Percentiles rank a stretch among this genome's conserved stretches.
These are phyloP conservation scores for Aplysina aerophoba DNA, from an alignment of 37 sponge, comb jelly and placozoan genomes.

Conservation along the genomic window DNA sequence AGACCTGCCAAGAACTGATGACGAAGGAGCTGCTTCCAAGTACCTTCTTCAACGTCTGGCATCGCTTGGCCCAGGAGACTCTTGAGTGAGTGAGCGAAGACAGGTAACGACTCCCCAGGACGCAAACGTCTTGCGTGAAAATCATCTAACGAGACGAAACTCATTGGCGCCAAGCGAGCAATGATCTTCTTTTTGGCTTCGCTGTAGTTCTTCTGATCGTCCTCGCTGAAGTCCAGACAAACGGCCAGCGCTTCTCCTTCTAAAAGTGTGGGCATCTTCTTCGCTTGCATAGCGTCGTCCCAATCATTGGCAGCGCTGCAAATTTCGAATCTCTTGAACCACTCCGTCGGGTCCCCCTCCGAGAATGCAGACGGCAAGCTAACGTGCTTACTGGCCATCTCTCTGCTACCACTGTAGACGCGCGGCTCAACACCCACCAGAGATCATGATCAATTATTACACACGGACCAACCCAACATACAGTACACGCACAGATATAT, in stretches of 20 bases:
- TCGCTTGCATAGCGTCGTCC: constrained; percentile 13
- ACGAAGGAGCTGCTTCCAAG: too few relatives aligned
- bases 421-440: too few relatives aligned
- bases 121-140: constrained; percentile 47
- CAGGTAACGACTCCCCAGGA: constrained; percentile 37
- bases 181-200: constrained; percentile 8
- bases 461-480: too few relatives aligned
- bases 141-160: constrained; percentile 33
- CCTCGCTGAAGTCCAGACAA: background rate
- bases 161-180: background rate
- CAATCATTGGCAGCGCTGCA: constrained; percentile 9
- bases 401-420: constrained; percentile 1
- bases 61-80: too few relatives aligned
- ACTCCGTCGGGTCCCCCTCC: constrained; percentile 11
- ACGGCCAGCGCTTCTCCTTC: constrained; percentile 19
- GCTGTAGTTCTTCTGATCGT: background rate
- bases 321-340: constrained; percentile 22
- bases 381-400: background rate
- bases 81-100: constrained; percentile 48
- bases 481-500: too few relatives aligned
- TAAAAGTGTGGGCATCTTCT: constrained; percentile 22
- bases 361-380: background rate
- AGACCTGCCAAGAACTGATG: too few relatives aligned
- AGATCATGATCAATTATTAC: too few relatives aligned
- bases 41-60: constrained; percentile 45